Evolutionary conservation across 2,888 invertebrate genomes (phyloP), one percentile per base, ranked within the genome.

Genomic region (Melanchra persicariae): DNA sequence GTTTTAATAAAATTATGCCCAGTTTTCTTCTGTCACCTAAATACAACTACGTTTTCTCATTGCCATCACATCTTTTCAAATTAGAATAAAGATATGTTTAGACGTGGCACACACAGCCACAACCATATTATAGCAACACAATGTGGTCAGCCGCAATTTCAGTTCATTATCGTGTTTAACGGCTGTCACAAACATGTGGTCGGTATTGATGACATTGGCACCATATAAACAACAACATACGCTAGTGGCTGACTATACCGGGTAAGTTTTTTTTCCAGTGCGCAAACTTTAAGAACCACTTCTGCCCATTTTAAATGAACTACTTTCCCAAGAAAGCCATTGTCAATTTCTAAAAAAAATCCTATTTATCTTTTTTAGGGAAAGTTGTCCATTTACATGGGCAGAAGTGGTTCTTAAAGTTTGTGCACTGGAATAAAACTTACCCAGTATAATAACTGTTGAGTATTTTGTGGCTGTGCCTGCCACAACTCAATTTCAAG

Each of bases 21-120:
- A n/a, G 12, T 64, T 61, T 55, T 24, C 34, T 7, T 34, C 45
- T 70, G 61, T 62, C 58, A 26, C 24, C 24, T 37, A 61, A 74
- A 66, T 64, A 61, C 76, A 70, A 66, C 52, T 57, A 40, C 37
- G 26, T 66, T 70, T 74, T 67, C 68, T 63, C 72, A 75, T 69
- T 73, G 63, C 49, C 43, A 62, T 81, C 77, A 72, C 74, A 74
- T 73, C 40, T 54, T 34, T 62, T 67, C 61, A 67, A 73, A 76
- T 65, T 64, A 79, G 34, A 75, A 73, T 71, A 47, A 45, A 15
- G 17, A 2, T 12, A 1, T 55, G 24, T 24, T 30, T 15, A 0
- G 30, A 47, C 15, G 37, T 40, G 37, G 12, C 34, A 45, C 7
- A 58, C 34, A 45, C 7, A 58, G 24, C 7, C 0, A 15, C 3